Percentiles rank a stretch among this genome's conserved stretches.
These are phyloP conservation scores for Melinaea menophilus DNA, from an alignment of 2,888 invertebrate genomes.

Conservation along the genomic window DNA sequence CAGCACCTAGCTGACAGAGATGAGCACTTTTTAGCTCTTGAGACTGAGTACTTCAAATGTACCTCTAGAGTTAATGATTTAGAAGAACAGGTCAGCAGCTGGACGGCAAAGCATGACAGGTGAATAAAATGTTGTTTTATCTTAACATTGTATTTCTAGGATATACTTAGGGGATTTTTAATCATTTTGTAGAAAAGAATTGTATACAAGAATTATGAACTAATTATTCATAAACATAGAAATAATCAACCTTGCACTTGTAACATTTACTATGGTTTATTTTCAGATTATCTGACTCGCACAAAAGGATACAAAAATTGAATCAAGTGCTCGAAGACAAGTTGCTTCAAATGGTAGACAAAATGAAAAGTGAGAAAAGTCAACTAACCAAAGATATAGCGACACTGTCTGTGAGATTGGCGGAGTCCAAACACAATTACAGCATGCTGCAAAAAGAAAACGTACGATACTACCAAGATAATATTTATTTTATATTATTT, in stretches of 20 bases:
- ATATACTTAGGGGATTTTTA: too few relatives aligned
- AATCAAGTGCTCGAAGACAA: slow-evolving; percentile 98
- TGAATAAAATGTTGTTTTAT: slow-evolving; percentile 38
- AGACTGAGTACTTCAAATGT: slow-evolving; percentile 90
- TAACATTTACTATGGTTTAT: background rate
- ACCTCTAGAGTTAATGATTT: slow-evolving; percentile 87
- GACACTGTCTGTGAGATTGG: slow-evolving; percentile 87
- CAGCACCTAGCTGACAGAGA: slow-evolving; percentile 89
- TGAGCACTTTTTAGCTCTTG: slow-evolving; percentile 89
- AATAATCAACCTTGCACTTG: background rate
- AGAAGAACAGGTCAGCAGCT: slow-evolving; percentile 89
- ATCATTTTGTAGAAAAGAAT: too few relatives aligned
- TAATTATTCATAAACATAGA: too few relatives aligned
- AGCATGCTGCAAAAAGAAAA: slow-evolving; percentile 91
- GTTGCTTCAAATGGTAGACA: slow-evolving; percentile 92
- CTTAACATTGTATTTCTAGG: background rate
- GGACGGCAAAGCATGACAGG: slow-evolving; percentile 96
- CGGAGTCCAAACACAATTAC: slow-evolving; percentile 90
- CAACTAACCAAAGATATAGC: slow-evolving; percentile 92
- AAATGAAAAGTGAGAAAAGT: slow-evolving; percentile 93
- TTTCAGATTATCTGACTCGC: slow-evolving; percentile 91
- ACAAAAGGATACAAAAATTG: slow-evolving; percentile 94
- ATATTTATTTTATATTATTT: slow-evolving; percentile 9
- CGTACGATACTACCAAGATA: slow-evolving; percentile 72
- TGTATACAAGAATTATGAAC: too few relatives aligned